Evolutionary conservation across 2,797 vertebrate species (phyloP).

Genomic region (Lutra lutra): DNA sequence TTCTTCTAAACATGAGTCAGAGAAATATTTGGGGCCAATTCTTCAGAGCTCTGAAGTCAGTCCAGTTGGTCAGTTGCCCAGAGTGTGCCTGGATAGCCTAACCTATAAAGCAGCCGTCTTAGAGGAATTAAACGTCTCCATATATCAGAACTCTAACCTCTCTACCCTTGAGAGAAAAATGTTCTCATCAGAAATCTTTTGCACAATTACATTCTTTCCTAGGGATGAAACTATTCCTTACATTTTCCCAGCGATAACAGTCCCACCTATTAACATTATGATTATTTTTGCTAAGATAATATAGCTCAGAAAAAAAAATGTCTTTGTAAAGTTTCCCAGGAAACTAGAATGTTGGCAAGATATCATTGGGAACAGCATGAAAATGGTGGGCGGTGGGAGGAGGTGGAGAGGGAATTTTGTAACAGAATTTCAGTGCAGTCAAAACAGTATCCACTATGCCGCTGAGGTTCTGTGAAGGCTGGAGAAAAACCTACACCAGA

Average conservation of each 20-base stretch:
- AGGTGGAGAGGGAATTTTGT: conserved; percentile 12
- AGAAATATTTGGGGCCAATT: neutral
- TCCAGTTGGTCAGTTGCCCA: neutral
- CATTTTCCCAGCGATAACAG: conserved; percentile 57
- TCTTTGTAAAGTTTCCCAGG: conserved; percentile 67
- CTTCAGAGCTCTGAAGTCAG: neutral
- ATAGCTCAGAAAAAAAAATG: neutral
- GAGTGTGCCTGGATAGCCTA: neutral
- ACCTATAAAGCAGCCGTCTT: neutral
- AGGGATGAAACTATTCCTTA: neutral
- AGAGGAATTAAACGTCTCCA: neutral
- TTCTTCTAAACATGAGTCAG: neutral
- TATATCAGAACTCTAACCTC: neutral
- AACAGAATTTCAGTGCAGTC: conserved; percentile 53
- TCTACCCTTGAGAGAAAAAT: neutral
- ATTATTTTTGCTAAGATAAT: conserved; percentile 66
- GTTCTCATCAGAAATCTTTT: conserved; percentile 30
- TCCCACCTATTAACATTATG: conserved; percentile 22
- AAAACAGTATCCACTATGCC: conserved; percentile 61
- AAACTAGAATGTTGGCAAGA: conserved; percentile 65
- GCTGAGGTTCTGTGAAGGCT: conserved; percentile 51
- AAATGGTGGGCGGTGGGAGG: neutral
- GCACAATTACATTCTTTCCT: conserved; percentile 32
- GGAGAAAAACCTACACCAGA: conserved; percentile 19
- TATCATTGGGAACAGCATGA: conserved; percentile 43